phyloP scores from a whole-genome alignment of 2,888 invertebrate species.

The Habrosyne pyritoides region DNA sequence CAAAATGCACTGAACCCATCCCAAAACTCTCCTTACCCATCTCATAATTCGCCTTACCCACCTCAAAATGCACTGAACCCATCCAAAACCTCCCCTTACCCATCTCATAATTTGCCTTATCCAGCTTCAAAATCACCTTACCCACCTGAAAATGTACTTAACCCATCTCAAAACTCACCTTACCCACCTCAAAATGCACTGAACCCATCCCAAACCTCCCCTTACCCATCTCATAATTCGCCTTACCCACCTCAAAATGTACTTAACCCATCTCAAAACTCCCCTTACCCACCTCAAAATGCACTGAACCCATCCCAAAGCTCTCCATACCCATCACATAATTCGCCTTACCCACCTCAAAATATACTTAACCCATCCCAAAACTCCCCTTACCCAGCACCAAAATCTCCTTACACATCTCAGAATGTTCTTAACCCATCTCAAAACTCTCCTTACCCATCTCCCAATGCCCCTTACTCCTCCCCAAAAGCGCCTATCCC shows the following conservation, averaged over 20 bases:
- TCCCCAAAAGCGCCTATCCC: no score
- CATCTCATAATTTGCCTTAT: not conserved
- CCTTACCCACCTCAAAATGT: not conserved
- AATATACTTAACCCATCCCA: not conserved
- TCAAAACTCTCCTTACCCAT: not conserved
- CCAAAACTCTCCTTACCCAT: no score
- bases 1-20: no score
- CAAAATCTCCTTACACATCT: not conserved
- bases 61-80: constrained; percentile 11
- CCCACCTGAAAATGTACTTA: constrained; percentile 1
- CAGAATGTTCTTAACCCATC: not conserved
- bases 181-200: no score
- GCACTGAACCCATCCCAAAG: constrained; percentile 8
- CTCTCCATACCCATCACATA: not conserved
- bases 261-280: constrained; percentile 8
- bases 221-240: constrained; percentile 8
- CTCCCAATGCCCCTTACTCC: not conserved
- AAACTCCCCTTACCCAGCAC: constrained; percentile 8
- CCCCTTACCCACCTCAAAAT: not conserved
- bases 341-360: constrained; percentile 10
- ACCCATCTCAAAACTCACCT: constrained; percentile 3
- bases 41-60: not conserved
- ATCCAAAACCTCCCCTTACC: not conserved
- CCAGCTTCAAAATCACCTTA: not conserved
- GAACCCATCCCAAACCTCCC: no score